phyloP scores from a whole-genome alignment of 2,797 vertebrate species.

The Xenopus petersii region DNA sequence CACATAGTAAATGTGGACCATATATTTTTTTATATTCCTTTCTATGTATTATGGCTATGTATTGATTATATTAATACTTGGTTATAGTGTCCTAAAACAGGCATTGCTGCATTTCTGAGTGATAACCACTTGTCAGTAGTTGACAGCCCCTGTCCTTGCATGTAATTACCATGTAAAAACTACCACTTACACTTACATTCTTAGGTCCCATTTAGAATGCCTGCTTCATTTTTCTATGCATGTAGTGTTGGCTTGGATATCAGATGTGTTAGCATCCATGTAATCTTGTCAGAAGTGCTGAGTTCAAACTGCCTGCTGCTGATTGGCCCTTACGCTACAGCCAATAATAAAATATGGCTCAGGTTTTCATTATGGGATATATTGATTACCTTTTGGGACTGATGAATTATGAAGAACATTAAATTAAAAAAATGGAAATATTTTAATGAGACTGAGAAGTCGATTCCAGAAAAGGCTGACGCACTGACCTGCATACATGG shows the following conservation, averaged over 20 bases:
- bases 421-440: conserved; percentile 97
- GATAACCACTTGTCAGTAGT: too few species aligned
- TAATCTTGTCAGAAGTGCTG: conserved; percentile 9
- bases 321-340: conserved; percentile 89
- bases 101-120: too few species aligned
- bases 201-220: not conserved
- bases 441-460: conserved; percentile 96
- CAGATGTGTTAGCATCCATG: conserved; percentile 3
- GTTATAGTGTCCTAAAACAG: too few species aligned
- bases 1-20: too few species aligned
- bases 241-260: not conserved
- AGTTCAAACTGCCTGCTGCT: conserved; percentile 72
- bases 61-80: too few species aligned
- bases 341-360: conserved; percentile 97
- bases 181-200: too few species aligned
- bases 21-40: too few species aligned
- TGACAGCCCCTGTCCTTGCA: too few species aligned
- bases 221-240: not conserved
- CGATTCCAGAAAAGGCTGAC: conserved; percentile 82
- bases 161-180: not conserved
- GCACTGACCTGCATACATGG: conserved; percentile 54
- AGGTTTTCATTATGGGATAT: conserved; percentile 99
- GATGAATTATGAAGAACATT: conserved; percentile 98
- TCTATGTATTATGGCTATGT: too few species aligned
- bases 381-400: conserved; percentile 99